A percentile compares a stretch with the other conserved stretches of the same genome.
Evolutionary conservation across 2,113 vertebrate species (phyloP).

Genomic region (Kryptolebias marmoratus): DNA sequence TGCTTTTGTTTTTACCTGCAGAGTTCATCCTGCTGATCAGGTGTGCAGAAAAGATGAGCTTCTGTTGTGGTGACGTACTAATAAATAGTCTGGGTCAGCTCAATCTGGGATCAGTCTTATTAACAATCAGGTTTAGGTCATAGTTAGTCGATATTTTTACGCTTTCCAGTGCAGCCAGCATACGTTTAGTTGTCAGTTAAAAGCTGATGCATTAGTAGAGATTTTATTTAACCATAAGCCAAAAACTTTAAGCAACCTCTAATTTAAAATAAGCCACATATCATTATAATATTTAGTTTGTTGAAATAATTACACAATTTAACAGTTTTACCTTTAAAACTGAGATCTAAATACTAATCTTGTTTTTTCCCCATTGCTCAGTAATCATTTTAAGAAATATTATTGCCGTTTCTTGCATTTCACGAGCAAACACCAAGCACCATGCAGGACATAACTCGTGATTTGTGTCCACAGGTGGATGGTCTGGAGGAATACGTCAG

Average conservation of each 20-base stretch:
- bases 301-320: too few relatives aligned
- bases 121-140: not conserved
- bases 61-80: not conserved
- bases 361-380: too few relatives aligned
- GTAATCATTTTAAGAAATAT: not conserved
- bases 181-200: too few relatives aligned
- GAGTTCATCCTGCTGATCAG: not conserved
- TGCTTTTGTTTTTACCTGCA: not conserved
- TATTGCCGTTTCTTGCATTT: not conserved
- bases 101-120: not conserved
- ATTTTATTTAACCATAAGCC: too few relatives aligned
- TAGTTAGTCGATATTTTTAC: not conserved
- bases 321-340: too few relatives aligned
- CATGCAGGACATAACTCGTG: not conserved
- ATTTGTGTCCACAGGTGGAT: constrained; percentile 83
- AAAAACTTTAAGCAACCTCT: too few relatives aligned
- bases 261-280: too few relatives aligned
- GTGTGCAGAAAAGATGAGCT: not conserved
- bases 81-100: not conserved
- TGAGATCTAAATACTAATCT: too few relatives aligned
- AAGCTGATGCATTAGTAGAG: too few relatives aligned
- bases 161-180: not conserved
- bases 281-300: too few relatives aligned
- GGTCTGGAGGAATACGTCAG: constrained; percentile 89
- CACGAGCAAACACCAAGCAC: not conserved